These are phyloP conservation scores for Syritta pipiens DNA, from an alignment of 2,888 invertebrate genomes.

Conservation along the genomic window DNA sequence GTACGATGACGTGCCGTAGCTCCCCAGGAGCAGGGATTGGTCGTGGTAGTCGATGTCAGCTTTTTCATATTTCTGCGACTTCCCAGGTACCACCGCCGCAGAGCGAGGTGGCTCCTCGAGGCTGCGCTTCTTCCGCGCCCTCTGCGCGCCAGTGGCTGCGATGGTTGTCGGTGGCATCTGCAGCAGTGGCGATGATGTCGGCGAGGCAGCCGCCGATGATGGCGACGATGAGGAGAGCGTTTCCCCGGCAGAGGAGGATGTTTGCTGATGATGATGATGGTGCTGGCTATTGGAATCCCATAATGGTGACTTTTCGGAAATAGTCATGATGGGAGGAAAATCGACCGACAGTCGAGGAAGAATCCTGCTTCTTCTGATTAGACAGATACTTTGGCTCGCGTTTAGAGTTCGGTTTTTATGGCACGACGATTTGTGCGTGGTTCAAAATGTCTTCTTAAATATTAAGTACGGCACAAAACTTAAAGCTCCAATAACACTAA, in stretches of 20 bases:
- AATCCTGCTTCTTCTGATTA: too few species aligned
- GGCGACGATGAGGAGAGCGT: constrained; percentile 50
- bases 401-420: constrained; percentile 51
- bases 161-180: constrained; percentile 43
- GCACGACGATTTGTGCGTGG: too few species aligned
- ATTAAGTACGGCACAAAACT: constrained; percentile 69
- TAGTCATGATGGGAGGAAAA: constrained; percentile 72
- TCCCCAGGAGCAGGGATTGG: neutral
- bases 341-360: too few species aligned
- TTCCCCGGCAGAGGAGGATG: constrained; percentile 52
- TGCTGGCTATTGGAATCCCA: constrained; percentile 70
- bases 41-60: constrained; percentile 36
- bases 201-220: constrained; percentile 41
- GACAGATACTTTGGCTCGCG: constrained; percentile 57
- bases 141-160: too few species aligned
- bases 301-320: constrained; percentile 71
- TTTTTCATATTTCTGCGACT: constrained; percentile 76
- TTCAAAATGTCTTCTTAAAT: too few species aligned
- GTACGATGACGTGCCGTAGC: constrained; percentile 13
- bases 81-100: constrained; percentile 71
- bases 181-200: constrained; percentile 54
- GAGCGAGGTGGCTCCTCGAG: too few species aligned
- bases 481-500: constrained; percentile 52
- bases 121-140: neutral
- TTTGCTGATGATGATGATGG: constrained; percentile 60